Evolutionary conservation across 2,888 invertebrate genomes (phyloP), one percentile per base, ranked within the genome.

Genomic region (Heliconius charithonia): DNA sequence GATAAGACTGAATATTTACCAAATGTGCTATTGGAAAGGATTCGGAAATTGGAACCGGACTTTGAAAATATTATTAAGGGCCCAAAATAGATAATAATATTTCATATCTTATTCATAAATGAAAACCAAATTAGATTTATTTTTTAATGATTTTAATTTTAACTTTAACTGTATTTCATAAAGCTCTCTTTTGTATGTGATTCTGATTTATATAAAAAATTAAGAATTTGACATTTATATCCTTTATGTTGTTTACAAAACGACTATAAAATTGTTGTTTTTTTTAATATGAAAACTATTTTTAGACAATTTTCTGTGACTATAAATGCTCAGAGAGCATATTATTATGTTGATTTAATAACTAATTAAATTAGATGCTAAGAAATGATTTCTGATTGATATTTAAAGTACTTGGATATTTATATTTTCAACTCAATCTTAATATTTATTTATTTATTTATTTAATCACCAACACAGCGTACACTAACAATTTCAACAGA

Each of bases 1-100:
- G 95, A 94, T 51, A 87, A 89, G 0, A 82, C 85, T 0, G 88
- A 91, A 27, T 95, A 95, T 81, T 82, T 95, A 32, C 94, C 95
- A 0, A 89, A 94, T 45, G 84, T 96, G 1, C 83, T 96, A 12
- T 83, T 95, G 1, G 85, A 92, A 9, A 88, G 87, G 74, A 89
- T 95, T 19, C 81, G 84, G 0, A 87, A 88, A 27, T 73, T 93
- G 27, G 90, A 89, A 59, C 91, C 92, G 0, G 85, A 92, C 29
- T 93, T 91, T 75, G 92, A 93, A 77, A 84, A 87, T 16, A 80
- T 88, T 4, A 84, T 84, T 19, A 75, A 71, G n/a, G 66, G 27
- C 37, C 71, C 45, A n/a, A 75, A 73, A 22, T 73, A 79, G 71
- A 19, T 65, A 27, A 7, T 27, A 37, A 56, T 63, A 10, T 12